These are phyloP conservation scores for Syncerus caffer DNA, from an alignment of 2,797 vertebrate species.

Conservation along the genomic window DNA sequence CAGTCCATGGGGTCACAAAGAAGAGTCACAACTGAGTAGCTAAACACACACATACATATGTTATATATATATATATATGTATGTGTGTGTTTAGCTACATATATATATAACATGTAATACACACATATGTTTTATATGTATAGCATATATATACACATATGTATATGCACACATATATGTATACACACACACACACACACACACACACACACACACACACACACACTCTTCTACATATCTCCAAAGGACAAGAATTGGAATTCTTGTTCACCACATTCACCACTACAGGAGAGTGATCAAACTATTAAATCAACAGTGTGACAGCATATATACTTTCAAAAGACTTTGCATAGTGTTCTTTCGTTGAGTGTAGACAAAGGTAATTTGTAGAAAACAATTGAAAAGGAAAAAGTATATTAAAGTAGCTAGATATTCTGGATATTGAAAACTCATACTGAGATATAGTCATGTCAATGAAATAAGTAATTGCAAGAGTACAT, in stretches of 20 bases:
- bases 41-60: neutral
- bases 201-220: neutral
- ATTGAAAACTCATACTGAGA: constrained; percentile 50
- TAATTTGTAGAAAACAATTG: neutral
- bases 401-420: neutral
- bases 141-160: neutral
- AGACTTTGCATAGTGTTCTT: neutral
- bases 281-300: neutral
- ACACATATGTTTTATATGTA: neutral
- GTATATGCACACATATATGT: neutral
- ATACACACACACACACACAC: neutral
- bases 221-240: neutral
- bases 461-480: constrained; percentile 67
- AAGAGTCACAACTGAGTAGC: neutral
- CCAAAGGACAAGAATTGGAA: neutral
- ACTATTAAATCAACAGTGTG: neutral
- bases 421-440: neutral
- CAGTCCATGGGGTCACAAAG: neutral
- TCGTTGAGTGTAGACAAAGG: neutral
- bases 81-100: too few relatives aligned
- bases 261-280: neutral
- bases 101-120: neutral
- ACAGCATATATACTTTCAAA: neutral
- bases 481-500: constrained; percentile 58
- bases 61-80: neutral